Percentiles rank a stretch among this genome's conserved stretches.
These are phyloP conservation scores for Chloropsis hardwickii DNA, from an alignment of 2,113 vertebrate species.

Conservation along the genomic window DNA sequence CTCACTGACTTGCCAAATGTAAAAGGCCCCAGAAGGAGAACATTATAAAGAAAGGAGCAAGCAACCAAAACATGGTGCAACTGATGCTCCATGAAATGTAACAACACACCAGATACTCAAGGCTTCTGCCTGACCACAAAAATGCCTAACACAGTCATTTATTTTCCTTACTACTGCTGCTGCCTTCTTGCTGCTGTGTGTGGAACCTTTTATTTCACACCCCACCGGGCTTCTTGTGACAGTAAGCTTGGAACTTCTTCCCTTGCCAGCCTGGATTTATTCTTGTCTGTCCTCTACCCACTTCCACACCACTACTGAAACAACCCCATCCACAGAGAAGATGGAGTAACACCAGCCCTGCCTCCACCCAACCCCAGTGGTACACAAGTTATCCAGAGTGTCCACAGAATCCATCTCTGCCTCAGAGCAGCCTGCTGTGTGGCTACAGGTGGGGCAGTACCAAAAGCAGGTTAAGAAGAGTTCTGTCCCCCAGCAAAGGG, in stretches of 20 bases:
- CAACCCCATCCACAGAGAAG: neutral
- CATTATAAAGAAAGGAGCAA: neutral
- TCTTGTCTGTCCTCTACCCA: neutral
- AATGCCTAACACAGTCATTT: neutral
- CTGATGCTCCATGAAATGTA: neutral
- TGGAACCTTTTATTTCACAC: neutral
- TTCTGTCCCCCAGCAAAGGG: neutral
- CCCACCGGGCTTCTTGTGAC: neutral
- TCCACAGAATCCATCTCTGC: neutral
- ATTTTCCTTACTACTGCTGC: neutral
- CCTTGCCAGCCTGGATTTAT: fast-evolving
- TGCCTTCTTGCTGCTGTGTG: neutral
- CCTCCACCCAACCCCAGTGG: fast-evolving
- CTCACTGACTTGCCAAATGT: neutral
- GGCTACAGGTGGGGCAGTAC: neutral
- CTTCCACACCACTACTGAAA: neutral
- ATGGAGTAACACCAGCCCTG: neutral
- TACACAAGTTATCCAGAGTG: neutral
- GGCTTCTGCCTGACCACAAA: neutral
- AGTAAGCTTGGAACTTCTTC: neutral
- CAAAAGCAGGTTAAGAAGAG: fast-evolving
- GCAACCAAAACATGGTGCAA: neutral
- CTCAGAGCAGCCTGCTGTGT: neutral
- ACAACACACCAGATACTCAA: neutral
- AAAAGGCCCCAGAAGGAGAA: neutral